These are phyloP conservation scores for Drosophila ananassae DNA, from an alignment of 1,140 invertebrate genomes.

Conservation along the genomic window DNA sequence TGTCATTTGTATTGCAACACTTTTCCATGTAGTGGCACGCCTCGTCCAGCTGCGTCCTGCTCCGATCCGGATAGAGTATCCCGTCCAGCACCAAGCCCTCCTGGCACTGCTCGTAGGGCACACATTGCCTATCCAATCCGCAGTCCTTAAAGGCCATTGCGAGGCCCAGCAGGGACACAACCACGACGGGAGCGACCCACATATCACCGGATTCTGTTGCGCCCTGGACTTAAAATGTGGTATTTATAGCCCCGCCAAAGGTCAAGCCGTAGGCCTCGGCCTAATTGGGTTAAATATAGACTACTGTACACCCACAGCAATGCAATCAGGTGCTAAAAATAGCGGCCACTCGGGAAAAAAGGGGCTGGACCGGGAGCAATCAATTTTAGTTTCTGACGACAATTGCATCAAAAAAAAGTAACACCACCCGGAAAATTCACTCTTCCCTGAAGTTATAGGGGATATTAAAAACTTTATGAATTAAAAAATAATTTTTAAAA, in stretches of 20 bases:
- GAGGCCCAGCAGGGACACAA: not conserved
- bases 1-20: slow-evolving; percentile 45
- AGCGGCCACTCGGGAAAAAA: slow-evolving; percentile 20
- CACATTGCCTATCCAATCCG: slow-evolving; percentile 50
- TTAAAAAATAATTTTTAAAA: not conserved
- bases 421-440: not conserved
- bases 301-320: slow-evolving; percentile 13
- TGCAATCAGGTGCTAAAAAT: slow-evolving; percentile 56
- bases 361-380: not conserved
- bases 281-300: slow-evolving; percentile 72
- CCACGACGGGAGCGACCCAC: slow-evolving; percentile 1
- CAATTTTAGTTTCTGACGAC: not conserved
- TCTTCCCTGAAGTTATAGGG: not conserved
- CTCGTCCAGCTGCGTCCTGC: slow-evolving; percentile 41
- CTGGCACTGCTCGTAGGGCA: slow-evolving; percentile 54
- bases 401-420: not conserved
- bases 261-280: slow-evolving; percentile 12
- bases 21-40: slow-evolving; percentile 67
- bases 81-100: slow-evolving; percentile 52
- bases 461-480: not conserved
- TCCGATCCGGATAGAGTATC: slow-evolving; percentile 57
- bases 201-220: slow-evolving; percentile 6
- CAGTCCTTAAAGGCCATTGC: slow-evolving; percentile 30
- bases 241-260: slow-evolving; percentile 55
- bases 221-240: slow-evolving; percentile 39